These are phyloP conservation scores for Macrocentrus cingulum DNA, from an alignment of 1,140 invertebrate genomes.

Conservation along the genomic window DNA sequence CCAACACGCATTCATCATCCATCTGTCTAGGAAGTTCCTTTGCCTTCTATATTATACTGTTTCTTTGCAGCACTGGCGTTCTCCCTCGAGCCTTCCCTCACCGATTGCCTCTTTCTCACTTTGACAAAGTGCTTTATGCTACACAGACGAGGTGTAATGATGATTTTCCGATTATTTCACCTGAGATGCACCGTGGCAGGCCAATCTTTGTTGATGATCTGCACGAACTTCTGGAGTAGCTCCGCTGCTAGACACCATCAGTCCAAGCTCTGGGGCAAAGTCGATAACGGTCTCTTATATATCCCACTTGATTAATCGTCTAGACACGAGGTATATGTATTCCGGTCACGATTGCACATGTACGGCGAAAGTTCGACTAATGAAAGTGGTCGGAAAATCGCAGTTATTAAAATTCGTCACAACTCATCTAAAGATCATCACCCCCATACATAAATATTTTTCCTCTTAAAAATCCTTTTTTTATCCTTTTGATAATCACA, in stretches of 20 bases:
- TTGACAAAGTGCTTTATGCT: conserved; percentile 18
- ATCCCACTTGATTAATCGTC: conserved; percentile 46
- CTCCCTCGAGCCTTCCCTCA: no score
- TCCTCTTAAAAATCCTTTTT: no score
- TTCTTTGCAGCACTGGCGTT: background rate
- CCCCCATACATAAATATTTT: no score
- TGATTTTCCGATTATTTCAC: conserved; percentile 20
- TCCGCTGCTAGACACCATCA: conserved; percentile 5
- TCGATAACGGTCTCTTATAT: conserved; percentile 42
- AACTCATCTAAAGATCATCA: no score
- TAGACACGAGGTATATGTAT: conserved; percentile 35
- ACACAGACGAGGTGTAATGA: background rate
- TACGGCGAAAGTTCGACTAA: background rate
- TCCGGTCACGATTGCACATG: conserved; percentile 6
- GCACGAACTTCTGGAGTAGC: conserved; percentile 40
- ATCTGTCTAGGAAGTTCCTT: conserved; percentile 27
- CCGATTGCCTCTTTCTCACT: no score
- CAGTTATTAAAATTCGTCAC: background rate
- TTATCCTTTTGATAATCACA: no score
- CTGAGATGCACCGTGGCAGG: conserved; percentile 12
- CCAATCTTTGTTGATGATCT: conserved; percentile 47
- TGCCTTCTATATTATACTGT: background rate
- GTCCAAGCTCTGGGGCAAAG: conserved; percentile 32
- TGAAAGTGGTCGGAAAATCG: background rate
- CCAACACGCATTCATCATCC: conserved; percentile 26